These are phyloP conservation scores for Limonius californicus DNA, from an alignment of 1,140 invertebrate species.

Conservation along the genomic window DNA sequence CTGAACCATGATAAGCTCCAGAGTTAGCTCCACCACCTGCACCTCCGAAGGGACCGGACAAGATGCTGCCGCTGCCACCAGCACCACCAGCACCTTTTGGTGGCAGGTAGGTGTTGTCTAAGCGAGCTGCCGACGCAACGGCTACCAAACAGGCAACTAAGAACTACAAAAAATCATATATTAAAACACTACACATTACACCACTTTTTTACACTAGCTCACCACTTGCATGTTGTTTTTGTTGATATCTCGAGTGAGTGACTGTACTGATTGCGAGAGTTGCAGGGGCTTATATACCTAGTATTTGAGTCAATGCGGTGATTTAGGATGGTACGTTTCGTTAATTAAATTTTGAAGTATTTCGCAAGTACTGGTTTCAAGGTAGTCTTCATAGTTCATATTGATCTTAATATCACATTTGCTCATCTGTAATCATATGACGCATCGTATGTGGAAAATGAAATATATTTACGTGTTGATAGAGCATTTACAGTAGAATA, in stretches of 20 bases:
- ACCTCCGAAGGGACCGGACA: neutral
- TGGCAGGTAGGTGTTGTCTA: constrained; percentile 39
- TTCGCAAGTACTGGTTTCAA: constrained; percentile 21
- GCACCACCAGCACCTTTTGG: constrained; percentile 18
- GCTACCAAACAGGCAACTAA: constrained; percentile 15
- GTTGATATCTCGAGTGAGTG: neutral
- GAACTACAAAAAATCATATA: neutral
- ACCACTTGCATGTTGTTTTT: too few relatives aligned
- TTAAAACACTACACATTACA: too few relatives aligned
- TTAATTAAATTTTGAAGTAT: constrained; percentile 16
- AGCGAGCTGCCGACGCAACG: constrained; percentile 20
- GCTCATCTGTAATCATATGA: neutral
- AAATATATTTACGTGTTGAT: too few relatives aligned
- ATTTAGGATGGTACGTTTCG: constrained; percentile 23
- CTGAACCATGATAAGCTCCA: neutral
- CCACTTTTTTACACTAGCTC: too few relatives aligned
- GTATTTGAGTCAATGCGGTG: constrained; percentile 3
- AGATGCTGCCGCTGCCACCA: constrained; percentile 6
- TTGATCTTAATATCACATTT: neutral
- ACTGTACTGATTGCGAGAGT: constrained; percentile 16
- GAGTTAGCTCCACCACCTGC: neutral
- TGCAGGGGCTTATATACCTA: constrained; percentile 19
- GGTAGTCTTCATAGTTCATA: constrained; percentile 1
- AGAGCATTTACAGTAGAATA: too few relatives aligned
- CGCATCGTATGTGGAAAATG: too few relatives aligned